Conservation (phyloP, 92 coral and sea anemone species). For the Epizoanthus illoricatus region DNA sequence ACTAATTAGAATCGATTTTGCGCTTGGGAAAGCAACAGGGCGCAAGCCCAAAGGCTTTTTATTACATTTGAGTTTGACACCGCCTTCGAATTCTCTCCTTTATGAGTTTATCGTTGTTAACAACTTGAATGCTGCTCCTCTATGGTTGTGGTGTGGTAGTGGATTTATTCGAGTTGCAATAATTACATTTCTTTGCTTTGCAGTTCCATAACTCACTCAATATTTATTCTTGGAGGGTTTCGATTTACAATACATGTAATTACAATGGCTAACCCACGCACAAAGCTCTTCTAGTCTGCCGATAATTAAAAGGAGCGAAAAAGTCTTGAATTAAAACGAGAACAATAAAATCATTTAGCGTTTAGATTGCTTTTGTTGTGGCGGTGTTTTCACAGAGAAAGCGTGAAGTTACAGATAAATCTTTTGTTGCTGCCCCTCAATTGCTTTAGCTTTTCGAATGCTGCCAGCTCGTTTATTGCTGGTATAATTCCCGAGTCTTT, state of each 20-base stretch:
- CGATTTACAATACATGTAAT: conserved; percentile 72
- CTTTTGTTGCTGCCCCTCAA: conserved; percentile 41
- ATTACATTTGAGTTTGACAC: background rate
- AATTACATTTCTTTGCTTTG: conserved; percentile 34
- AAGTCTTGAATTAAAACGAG: conserved; percentile 78
- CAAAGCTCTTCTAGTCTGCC: conserved; percentile 65
- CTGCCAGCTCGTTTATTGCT: background rate
- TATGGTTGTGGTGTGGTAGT: background rate
- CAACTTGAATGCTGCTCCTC: background rate
- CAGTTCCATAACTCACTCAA: conserved; percentile 22
- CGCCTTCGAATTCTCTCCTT: background rate
- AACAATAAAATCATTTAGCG: conserved; percentile 86
- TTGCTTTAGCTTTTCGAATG: conserved; percentile 39
- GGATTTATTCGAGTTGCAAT: conserved; percentile 1
- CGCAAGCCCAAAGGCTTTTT: background rate
- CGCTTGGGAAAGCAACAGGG: conserved; percentile 29
- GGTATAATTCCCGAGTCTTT: background rate
- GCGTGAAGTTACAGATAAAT: conserved; percentile 57
- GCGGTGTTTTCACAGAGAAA: conserved; percentile 68
- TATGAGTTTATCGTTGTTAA: background rate
- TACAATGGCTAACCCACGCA: conserved; percentile 57
- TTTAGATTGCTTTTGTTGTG: conserved; percentile 74
- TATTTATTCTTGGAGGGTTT: conserved; percentile 52
- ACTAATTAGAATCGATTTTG: conserved; percentile 38
- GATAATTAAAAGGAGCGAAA: conserved; percentile 84